Conservation (phyloP, 2,113 vertebrate genomes). For the Quiscalus mexicanus region DNA sequence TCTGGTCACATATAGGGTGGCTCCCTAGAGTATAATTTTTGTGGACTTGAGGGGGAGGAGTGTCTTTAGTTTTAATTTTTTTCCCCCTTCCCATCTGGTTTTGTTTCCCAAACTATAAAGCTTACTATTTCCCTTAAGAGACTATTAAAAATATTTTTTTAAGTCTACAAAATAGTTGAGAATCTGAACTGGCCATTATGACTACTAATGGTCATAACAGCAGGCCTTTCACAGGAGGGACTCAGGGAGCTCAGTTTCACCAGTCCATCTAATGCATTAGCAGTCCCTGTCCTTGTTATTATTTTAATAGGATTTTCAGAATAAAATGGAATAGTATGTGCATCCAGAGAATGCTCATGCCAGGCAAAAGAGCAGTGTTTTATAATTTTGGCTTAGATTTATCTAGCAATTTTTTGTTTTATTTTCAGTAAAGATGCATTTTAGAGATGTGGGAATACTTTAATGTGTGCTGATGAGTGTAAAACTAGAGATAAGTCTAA, state of each 20-base stretch:
- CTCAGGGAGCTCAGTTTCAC: neutral
- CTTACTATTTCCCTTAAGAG: neutral
- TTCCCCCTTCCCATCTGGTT: neutral
- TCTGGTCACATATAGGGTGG: neutral
- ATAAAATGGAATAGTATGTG: neutral
- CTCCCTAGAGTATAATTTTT: neutral
- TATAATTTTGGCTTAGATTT: neutral
- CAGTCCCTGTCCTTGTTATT: neutral
- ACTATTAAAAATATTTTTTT: neutral
- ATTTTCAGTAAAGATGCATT: neutral
- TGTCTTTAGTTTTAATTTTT: neutral
- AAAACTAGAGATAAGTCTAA: neutral
- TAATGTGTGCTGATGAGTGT: neutral
- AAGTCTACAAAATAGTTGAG: neutral
- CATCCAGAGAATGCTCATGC: neutral
- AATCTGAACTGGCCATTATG: neutral
- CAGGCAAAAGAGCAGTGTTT: neutral
- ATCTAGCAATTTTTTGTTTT: neutral
- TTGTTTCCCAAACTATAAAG: neutral
- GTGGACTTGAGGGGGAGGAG: neutral
- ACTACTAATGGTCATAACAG: neutral
- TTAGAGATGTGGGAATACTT: neutral
- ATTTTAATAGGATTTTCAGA: conserved; percentile 21
- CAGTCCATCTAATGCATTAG: neutral
- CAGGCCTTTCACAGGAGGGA: neutral